Percentiles rank a stretch among this genome's conserved stretches.
phyloP scores from a whole-genome alignment of 2,797 vertebrate genomes.

The Manis javanica region DNA sequence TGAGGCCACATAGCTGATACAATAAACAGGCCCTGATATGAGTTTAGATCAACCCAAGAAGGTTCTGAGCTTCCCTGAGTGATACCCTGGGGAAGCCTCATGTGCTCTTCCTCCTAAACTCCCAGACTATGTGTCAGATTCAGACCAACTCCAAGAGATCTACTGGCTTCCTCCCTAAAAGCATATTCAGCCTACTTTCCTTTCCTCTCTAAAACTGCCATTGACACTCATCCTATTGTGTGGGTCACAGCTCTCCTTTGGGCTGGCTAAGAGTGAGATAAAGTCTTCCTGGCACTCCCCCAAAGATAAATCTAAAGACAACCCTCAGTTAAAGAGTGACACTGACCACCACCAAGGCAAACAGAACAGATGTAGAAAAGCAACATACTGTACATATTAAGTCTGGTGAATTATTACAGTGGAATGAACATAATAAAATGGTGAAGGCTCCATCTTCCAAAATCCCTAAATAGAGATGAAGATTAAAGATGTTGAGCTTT shows the following conservation, averaged over 20 bases:
- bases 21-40: neutral
- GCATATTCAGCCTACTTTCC: neutral
- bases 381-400: neutral
- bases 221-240: neutral
- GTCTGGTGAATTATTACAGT: conserved; percentile 7
- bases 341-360: neutral
- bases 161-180: conserved; percentile 21
- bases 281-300: neutral
- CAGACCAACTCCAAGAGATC: neutral
- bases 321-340: conserved; percentile 12
- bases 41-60: neutral
- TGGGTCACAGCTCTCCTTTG: neutral
- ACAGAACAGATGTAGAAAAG: conserved; percentile 29
- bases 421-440: neutral
- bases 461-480: neutral
- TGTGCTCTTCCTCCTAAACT: neutral
- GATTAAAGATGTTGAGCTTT: neutral
- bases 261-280: neutral
- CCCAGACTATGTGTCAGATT: conserved; percentile 23
- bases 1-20: neutral
- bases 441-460: neutral
- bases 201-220: conserved; percentile 10
- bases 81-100: neutral
- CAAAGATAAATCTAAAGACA: conserved; percentile 21
- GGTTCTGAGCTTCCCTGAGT: conserved; percentile 1